These are phyloP conservation scores for Stenodera caucasica DNA, from an alignment of 2,888 invertebrate species.

Conservation along the genomic window DNA sequence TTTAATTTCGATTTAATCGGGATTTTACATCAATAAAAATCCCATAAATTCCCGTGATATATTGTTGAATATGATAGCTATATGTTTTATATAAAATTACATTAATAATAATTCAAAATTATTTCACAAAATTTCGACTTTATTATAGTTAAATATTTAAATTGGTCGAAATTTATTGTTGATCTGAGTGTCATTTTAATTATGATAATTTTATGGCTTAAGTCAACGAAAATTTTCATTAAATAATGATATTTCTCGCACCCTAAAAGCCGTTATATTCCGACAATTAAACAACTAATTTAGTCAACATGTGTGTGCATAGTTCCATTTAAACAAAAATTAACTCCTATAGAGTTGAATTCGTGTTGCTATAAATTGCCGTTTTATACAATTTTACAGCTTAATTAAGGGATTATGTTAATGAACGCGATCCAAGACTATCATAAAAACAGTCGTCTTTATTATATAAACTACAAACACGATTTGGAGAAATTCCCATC, in stretches of 20 bases:
- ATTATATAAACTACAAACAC: no score
- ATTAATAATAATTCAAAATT: not conserved
- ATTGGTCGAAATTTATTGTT: not conserved
- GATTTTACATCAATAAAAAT: slow-evolving; percentile 54
- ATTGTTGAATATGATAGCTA: slow-evolving; percentile 30
- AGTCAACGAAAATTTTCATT: slow-evolving; percentile 10
- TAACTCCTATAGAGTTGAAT: slow-evolving; percentile 29
- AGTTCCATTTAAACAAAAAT: slow-evolving; percentile 31
- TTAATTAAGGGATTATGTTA: slow-evolving; percentile 33
- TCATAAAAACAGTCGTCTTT: slow-evolving; percentile 20
- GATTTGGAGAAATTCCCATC: no score
- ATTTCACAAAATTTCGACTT: not conserved
- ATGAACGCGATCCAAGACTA: slow-evolving; percentile 23
- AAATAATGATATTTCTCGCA: slow-evolving; percentile 30
- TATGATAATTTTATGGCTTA: no score
- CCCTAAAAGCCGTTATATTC: slow-evolving; percentile 27
- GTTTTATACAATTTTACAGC: slow-evolving; percentile 31
- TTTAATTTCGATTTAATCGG: slow-evolving; percentile 54
- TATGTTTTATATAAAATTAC: not conserved
- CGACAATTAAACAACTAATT: slow-evolving; percentile 30
- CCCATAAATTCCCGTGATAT: slow-evolving; percentile 50
- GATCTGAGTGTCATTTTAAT: not conserved
- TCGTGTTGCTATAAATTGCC: slow-evolving; percentile 30
- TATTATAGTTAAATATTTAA: not conserved
- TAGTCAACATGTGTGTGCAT: slow-evolving; percentile 25